Conservation (phyloP, 2,113 vertebrate genomes). For the Tautogolabrus adspersus region DNA sequence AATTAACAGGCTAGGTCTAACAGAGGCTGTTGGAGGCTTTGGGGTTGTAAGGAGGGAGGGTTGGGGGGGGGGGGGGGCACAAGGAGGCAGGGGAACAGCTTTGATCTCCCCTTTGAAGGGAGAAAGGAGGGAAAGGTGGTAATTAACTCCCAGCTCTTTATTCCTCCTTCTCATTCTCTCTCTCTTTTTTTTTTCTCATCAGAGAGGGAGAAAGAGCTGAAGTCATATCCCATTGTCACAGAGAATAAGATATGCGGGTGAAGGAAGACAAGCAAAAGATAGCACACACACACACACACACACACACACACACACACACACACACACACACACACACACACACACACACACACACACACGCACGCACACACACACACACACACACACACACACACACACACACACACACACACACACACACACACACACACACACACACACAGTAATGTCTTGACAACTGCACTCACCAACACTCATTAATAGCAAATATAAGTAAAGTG, state of each 20-base stretch:
- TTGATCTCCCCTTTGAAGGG: constrained; percentile 77
- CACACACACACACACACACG: not conserved
- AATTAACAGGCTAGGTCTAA: constrained; percentile 60
- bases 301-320: constrained; percentile 14
- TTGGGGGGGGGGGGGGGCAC: constrained; percentile 4
- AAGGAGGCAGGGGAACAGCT: constrained; percentile 30
- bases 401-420: not conserved
- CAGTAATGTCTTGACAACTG: constrained; percentile 29
- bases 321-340: not conserved
- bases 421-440: constrained; percentile 5
- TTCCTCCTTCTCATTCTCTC: constrained; percentile 50
- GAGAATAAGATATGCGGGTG: constrained; percentile 32
- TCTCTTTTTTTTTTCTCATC: constrained; percentile 42
- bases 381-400: too few relatives aligned
- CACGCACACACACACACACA: too few relatives aligned
- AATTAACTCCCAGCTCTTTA: constrained; percentile 72
- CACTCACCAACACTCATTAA: constrained; percentile 45
- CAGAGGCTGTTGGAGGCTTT: constrained; percentile 7
- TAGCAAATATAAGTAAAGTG: constrained; percentile 36
- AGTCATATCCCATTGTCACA: constrained; percentile 55
- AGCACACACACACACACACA: not conserved
- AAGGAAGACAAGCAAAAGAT: constrained; percentile 30
- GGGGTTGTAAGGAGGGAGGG: not conserved
- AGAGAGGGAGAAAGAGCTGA: constrained; percentile 40
- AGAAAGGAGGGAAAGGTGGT: constrained; percentile 66